Evolutionary conservation across 2,888 invertebrate genomes (phyloP).

Genomic region (Drosophila yooni): DNA sequence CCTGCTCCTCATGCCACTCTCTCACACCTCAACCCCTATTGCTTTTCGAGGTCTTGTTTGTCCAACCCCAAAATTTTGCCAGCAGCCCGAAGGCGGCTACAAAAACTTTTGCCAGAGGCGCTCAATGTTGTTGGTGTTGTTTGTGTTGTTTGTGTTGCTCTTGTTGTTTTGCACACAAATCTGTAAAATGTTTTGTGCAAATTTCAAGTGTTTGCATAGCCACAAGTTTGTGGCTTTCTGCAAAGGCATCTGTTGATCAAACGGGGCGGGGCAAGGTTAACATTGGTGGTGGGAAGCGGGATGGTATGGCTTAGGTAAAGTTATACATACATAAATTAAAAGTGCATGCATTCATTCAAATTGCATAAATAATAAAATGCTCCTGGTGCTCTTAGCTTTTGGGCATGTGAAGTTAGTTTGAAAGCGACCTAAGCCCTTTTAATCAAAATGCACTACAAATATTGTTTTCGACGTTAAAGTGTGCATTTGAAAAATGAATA

Average conservation of each 20-base stretch:
- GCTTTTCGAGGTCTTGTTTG: constrained; percentile 44
- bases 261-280: background rate
- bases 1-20: background rate
- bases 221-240: constrained; percentile 52
- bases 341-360: constrained; percentile 31
- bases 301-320: background rate
- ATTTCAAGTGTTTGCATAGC: constrained; percentile 64
- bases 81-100: constrained; percentile 20
- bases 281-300: too few species aligned
- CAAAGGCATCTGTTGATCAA: constrained; percentile 46
- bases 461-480: background rate
- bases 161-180: constrained; percentile 56
- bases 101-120: constrained; percentile 53
- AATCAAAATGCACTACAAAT: background rate
- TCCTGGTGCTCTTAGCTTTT: background rate
- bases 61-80: constrained; percentile 37
- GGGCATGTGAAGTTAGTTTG: constrained; percentile 3
- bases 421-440: constrained; percentile 1
- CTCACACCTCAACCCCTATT: background rate
- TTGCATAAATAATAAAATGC: constrained; percentile 39
- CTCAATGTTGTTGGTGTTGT: constrained; percentile 9
- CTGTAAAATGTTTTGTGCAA: constrained; percentile 66
- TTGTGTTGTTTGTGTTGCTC: constrained; percentile 12
- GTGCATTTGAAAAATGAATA: background rate
- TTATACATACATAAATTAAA: constrained; percentile 34